Evolutionary conservation across 2,888 invertebrate genomes (phyloP), one percentile per base, ranked within the genome.

Genomic region (Pseudococcus jackbeardsleyi): DNA sequence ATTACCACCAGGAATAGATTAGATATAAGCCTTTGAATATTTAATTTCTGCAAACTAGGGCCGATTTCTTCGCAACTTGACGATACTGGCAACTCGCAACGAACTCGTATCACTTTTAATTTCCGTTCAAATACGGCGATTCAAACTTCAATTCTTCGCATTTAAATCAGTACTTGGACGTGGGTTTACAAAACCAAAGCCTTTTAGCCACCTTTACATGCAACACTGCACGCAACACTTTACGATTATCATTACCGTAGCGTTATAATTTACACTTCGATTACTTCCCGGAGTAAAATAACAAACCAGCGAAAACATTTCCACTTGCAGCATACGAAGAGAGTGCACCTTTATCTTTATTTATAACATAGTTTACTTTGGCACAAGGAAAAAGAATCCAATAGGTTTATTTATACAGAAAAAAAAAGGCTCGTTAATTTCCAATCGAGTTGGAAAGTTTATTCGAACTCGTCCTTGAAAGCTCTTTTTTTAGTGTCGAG

Each of bases 191-290:
- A 33, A 33, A 33, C 26, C 26, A 3, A 33, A 33, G 26, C 26
- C 26, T 33, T 33, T 33, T 33, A 33, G 26, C 26, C 26, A 33
- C 26, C 26, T 33, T 33, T 59, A 19, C 59, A 9, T 59, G 19
- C 59, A 59, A 59, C n/a, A 59, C 9, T 59, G 19, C 59, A 59
- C 59, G 19, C 59, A 19, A 59, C 59, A 19, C 19, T 59, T 59
- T n/a, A 59, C 59, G 9, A 59, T 59, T 59, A 59, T 59, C 19
- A 59, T 59, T 59, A n/a, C 19, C 59, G 59, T 59, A 59, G 19
- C 59, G 19, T 59, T 59, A 59, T 59, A 59, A 59, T 59, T 59
- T 19, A 59, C 59, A 59, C 59, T 59, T 59, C 59, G 59, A 59
- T 59, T 59, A 59, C 19, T 59, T 59, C 59, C 19, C 59, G 9